These are phyloP conservation scores for Cricetomys ansorgei DNA, from an alignment of 2,113 vertebrate species.

Conservation along the genomic window DNA sequence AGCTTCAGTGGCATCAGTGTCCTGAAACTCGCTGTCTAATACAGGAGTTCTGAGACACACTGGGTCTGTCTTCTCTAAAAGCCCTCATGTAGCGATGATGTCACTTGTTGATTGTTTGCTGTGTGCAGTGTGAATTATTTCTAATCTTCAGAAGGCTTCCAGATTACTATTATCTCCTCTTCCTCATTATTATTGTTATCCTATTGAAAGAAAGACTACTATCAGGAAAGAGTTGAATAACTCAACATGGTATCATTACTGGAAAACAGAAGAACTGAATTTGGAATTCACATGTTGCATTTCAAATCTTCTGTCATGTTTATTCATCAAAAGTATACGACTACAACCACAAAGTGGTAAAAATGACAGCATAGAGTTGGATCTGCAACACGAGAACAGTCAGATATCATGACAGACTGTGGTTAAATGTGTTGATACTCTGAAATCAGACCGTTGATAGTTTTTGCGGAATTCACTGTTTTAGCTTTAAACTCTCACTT, in stretches of 20 bases:
- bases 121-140: neutral
- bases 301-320: neutral
- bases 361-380: neutral
- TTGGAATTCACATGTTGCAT: neutral
- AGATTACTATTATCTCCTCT: neutral
- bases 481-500: constrained; percentile 37
- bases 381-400: neutral
- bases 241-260: neutral
- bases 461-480: constrained; percentile 2
- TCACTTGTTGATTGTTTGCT: neutral
- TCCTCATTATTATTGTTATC: neutral
- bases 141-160: neutral
- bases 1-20: neutral
- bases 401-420: neutral
- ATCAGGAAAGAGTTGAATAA: neutral
- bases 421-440: constrained; percentile 9
- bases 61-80: neutral
- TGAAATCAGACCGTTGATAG: constrained; percentile 1
- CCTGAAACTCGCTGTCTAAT: neutral
- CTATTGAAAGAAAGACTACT: neutral
- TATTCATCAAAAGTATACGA: neutral
- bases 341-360: neutral
- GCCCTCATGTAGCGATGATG: neutral
- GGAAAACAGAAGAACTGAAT: neutral
- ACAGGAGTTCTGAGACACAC: neutral